Conservation (phyloP, 2,888 invertebrate genomes). For the Adela reaumurella region DNA sequence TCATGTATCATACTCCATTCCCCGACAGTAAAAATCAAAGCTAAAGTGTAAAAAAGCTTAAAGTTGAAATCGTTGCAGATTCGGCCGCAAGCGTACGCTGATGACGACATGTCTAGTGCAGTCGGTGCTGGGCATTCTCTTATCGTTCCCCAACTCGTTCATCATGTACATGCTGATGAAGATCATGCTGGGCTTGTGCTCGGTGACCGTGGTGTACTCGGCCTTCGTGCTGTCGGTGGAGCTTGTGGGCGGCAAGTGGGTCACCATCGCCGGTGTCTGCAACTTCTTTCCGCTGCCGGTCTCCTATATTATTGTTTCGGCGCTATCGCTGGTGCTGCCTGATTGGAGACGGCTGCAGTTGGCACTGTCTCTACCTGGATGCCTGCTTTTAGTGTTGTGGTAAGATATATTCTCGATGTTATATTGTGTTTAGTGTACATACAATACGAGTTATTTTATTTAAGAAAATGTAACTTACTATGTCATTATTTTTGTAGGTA, state of each 20-base stretch:
- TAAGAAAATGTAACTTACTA: too few relatives aligned
- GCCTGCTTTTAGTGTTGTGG: conserved; percentile 64
- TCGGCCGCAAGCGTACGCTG: conserved; percentile 72
- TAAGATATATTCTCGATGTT: too few relatives aligned
- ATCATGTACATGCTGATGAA: conserved; percentile 67
- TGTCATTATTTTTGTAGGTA: too few relatives aligned
- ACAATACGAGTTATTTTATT: too few relatives aligned
- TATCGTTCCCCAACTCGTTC: conserved; percentile 68
- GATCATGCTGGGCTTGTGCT: conserved; percentile 69
- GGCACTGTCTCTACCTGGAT: conserved; percentile 69
- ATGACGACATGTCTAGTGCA: conserved; percentile 68
- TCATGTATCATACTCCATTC: too few relatives aligned
- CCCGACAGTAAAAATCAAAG: too few relatives aligned
- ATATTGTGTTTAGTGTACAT: too few relatives aligned
- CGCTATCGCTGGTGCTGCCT: conserved; percentile 65
- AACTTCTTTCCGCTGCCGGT: conserved; percentile 77
- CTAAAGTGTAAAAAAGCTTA: too few relatives aligned
- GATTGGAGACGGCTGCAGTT: conserved; percentile 72
- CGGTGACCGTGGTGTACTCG: conserved; percentile 78
- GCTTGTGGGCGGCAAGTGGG: conserved; percentile 74
- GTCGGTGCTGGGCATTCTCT: conserved; percentile 63
- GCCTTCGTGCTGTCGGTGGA: conserved; percentile 78
- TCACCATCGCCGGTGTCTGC: conserved; percentile 75
- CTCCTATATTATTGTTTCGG: conserved; percentile 70
- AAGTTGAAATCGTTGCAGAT: too few relatives aligned